Evolutionary conservation across 2,113 vertebrate genomes (phyloP).

Genomic region (Cacatua alba): DNA sequence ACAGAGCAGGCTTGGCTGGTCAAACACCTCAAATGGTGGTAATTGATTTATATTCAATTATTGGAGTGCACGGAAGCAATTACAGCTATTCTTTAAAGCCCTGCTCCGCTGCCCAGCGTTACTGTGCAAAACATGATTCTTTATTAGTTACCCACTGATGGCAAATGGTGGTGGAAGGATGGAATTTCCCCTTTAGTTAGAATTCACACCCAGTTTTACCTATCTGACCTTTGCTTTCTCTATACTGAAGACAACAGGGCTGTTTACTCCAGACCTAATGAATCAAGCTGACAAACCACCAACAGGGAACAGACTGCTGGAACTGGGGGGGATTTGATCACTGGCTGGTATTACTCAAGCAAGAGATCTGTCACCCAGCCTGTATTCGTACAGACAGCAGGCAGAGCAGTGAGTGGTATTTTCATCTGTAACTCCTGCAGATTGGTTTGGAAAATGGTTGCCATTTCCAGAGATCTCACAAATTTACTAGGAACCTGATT

Average conservation of each 20-base stretch:
- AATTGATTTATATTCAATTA: conserved; percentile 59
- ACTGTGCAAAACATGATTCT: conserved; percentile 3
- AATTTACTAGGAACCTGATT: background rate
- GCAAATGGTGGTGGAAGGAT: background rate
- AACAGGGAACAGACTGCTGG: background rate
- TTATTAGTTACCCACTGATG: background rate
- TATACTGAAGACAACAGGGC: background rate
- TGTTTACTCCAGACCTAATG: background rate
- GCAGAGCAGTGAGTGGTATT: background rate
- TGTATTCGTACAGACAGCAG: background rate
- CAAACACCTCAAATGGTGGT: conserved; percentile 14
- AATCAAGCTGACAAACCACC: background rate
- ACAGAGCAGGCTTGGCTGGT: background rate
- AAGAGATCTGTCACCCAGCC: background rate
- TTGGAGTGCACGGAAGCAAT: conserved; percentile 50
- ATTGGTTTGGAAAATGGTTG: background rate
- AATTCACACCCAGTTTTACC: background rate
- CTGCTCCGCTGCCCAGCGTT: background rate
- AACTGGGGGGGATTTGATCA: background rate
- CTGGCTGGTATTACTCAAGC: background rate
- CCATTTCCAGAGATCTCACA: background rate
- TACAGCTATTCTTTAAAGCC: background rate
- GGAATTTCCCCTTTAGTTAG: conserved; percentile 21
- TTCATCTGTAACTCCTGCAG: background rate
- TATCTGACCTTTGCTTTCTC: background rate